Base-by-base conservation (phyloP, 2,888 invertebrate species). In the Patella caerulea region DNA sequence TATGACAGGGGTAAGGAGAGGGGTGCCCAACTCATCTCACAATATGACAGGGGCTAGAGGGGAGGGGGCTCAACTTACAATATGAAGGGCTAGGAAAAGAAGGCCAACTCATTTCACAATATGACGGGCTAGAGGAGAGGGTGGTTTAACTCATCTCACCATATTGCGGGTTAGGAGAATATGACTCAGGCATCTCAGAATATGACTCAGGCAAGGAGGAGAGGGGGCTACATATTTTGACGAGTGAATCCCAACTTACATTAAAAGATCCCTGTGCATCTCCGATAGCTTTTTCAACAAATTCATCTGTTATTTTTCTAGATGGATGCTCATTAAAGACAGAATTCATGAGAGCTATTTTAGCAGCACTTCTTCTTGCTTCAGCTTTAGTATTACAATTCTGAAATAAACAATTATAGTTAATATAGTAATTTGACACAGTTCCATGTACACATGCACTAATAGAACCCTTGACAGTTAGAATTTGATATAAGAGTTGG, bases 321-420 rank as follows among this genome's bases (percentile, higher is more conserved):
- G 97, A 96, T 70, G 97, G 97, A 92, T 98, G 98, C 89, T 98
- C 98, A 91, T 98, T 98, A 92, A 98, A 98, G 74, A 98, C 97
- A 14, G 97, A 97, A 93, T 98, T 98, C 97, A 98, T 98, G 24
- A 98, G 93, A 1, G 98, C 98, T 85, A 98, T 97, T 93, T 98
- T 97, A 1, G 98, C 98, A 0, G 97, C 97, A 88, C 97, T 97
- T 85, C 97, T 94, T 71, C 97, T 94, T 5, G 98, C 98, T 91
- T 98, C 98, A 9, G 97, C 97, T 92, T 98, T 98, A 45, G 97
- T 98, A 2, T 96, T 96, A 91, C 97, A 97, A 91, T 97, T 97
- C 95, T 97, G 78, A 55, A 83, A 77, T 75, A 65, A 9, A 79
- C 15, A 77, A 53, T 3, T 19, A 34, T 5, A 45, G 4, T 45